Evolutionary conservation across 2,797 vertebrate species (phyloP), one percentile per base, ranked within the genome.

Genomic region (Tokudaia muenninki): DNA sequence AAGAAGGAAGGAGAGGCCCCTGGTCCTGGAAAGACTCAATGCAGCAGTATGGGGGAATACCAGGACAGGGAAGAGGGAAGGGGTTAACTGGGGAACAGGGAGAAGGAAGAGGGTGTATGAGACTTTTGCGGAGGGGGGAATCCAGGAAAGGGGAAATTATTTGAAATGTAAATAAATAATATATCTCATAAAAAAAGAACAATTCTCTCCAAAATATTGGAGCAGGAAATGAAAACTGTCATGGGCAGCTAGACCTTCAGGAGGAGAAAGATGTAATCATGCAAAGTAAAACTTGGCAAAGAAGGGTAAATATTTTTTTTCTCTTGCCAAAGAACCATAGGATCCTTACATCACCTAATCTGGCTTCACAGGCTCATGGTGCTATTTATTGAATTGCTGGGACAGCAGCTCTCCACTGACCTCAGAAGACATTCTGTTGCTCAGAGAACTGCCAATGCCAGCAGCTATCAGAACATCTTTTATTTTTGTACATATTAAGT

Each of bases 351-450:
- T 97, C 86, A 97, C 24, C 65, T 44, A 52, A 70, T 41, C 16
- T 95, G 96, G 83, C 92, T 59, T 29, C 55, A 52, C 65, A 88
- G 79, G 90, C 34, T 2, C 52, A 26, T 87, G 75, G 52, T 41
- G 44, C 47, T 94, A 16, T 95, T 91, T 96, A 75, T 34, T 95
- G 67, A 94, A 96, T 95, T 97, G 92, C 86, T 97, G 89, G 93
- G 1, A 3, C 24, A 37, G 55, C 24, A 70, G 6, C 78, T 96
- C 44, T 86, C 47, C 37, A 6, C 6, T 77, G 59, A 96, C 74
- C 94, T 97, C 91, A 83, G 82, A 93, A 90, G 92, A 96, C 81
- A 74, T 93, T 96, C 70, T 90, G 31, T 82, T 92, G 80, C 92
- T 67, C 96, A 65, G 13, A 86, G 31, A 81, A 84, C 92, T 92